Conservation (phyloP, 1,140 invertebrate species). For the Cyclargus thomasi region DNA sequence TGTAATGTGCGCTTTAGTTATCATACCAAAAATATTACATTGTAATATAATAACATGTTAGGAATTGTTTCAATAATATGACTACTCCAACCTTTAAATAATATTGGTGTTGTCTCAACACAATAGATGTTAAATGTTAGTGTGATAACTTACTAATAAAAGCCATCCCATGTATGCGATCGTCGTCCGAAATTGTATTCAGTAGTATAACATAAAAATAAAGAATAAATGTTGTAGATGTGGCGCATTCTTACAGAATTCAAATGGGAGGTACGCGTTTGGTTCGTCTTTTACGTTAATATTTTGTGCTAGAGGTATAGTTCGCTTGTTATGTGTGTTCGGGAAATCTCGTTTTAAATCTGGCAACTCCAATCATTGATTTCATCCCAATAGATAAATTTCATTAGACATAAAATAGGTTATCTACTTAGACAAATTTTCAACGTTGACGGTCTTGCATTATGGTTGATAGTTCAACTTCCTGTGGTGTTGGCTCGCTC, state of each 20-base stretch:
- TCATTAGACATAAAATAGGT: neutral
- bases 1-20: no score
- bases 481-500: constrained; percentile 11
- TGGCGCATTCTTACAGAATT: constrained; percentile 9
- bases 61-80: no score
- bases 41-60: no score
- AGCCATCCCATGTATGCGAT: no score
- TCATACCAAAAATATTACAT: no score
- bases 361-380: neutral
- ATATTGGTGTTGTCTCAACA: no score
- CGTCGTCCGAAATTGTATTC: neutral
- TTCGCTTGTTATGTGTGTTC: neutral
- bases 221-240: constrained; percentile 1
- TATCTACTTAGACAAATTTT: neutral
- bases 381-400: neutral
- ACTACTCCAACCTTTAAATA: no score
- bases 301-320: neutral
- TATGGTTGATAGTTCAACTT: neutral
- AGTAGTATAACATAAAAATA: neutral
- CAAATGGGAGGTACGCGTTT: constrained; percentile 10
- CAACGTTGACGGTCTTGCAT: neutral
- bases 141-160: neutral
- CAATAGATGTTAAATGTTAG: neutral
- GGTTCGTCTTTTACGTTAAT: constrained; percentile 7
- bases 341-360: neutral